Base-by-base conservation (phyloP, 1,140 invertebrate species). In the Andrena cerasifolii region DNA sequence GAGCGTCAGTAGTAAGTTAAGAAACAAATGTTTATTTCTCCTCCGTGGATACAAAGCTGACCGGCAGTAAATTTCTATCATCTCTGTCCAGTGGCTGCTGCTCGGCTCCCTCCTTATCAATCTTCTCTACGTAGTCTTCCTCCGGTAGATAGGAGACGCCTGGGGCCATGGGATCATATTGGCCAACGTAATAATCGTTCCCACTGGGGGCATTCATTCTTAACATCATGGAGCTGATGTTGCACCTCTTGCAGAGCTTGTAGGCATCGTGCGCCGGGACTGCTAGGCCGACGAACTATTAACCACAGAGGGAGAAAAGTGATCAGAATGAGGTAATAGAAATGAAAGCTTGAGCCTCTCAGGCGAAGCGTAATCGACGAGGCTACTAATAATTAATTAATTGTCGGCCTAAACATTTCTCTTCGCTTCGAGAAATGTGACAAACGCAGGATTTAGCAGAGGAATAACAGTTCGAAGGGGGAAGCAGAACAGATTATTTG, bases 21-120 rank as follows among this genome's bases (percentile, higher is more conserved):
- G 26, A 56, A 0, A 1, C 6, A n/a, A n/a, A 1, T 0, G 10
- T 66, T 26, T 49, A 16, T 78, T 74, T 67, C 12, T 26, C 2
- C 5, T 18, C 47, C 1, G 63, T 4, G 10, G 0, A 36, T 51
- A 66, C 31, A 62, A 7, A 6, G 85, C 87, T 80, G 53, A 89
- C 89, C 4, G 79, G 77, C 33, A 79, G 66, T 40, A 81, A 82
- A 68, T 86, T 82, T 47, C 87, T 76, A 58, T 83, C 79, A 14
- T 75, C 58, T 65, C 86, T 87, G 26, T 54, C 24, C 7, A 85
- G 36, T 2, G 65, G 18, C 12, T 21, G 62, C 43, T 73, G 31
- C 3, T 53, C 31, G 26, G 63, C 14, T 78, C 79, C 40, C 2
- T 18, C 54, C 4, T 18, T 12, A 12, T n/a, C 18, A 40, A 10